These are phyloP conservation scores for Aphaenogaster rudis DNA, from an alignment of 1,140 invertebrate genomes.

Conservation along the genomic window DNA sequence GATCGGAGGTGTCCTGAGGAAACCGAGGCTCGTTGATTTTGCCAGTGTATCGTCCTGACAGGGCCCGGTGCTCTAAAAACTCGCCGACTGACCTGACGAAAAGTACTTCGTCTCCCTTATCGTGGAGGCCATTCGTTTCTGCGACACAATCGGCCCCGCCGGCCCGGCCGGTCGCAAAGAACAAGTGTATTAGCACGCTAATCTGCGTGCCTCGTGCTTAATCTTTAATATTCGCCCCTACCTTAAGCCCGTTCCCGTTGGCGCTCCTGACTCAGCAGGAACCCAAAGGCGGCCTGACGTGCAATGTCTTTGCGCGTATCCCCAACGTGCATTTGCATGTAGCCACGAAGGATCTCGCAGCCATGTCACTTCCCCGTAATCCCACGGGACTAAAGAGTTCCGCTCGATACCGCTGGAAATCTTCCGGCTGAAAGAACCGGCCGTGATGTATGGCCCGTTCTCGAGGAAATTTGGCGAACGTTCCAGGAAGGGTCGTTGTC, in stretches of 20 bases:
- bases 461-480: constrained; percentile 7
- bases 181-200: constrained; percentile 68
- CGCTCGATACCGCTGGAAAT: constrained; percentile 33
- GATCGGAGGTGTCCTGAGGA: constrained; percentile 1
- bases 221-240: constrained; percentile 70
- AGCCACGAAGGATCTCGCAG: constrained; percentile 40
- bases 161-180: constrained; percentile 49
- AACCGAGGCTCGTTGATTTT: constrained; percentile 39
- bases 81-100: constrained; percentile 65
- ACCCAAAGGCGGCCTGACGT: constrained; percentile 3
- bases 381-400: constrained; percentile 45
- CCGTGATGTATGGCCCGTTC: constrained; percentile 6
- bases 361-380: constrained; percentile 57
- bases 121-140: constrained; percentile 68
- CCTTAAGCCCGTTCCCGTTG: neutral
- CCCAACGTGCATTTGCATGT: constrained; percentile 51
- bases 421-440: constrained; percentile 6
- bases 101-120: constrained; percentile 74
- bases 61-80: constrained; percentile 43
- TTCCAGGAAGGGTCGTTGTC: neutral
- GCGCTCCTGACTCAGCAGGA: constrained; percentile 46
- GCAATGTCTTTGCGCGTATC: constrained; percentile 58
- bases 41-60: constrained; percentile 10
- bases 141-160: constrained; percentile 68
- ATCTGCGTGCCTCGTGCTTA: constrained; percentile 64